These are phyloP conservation scores for Hyposmocoma kahamanoa DNA, from an alignment of 1,140 invertebrate species.

Conservation along the genomic window DNA sequence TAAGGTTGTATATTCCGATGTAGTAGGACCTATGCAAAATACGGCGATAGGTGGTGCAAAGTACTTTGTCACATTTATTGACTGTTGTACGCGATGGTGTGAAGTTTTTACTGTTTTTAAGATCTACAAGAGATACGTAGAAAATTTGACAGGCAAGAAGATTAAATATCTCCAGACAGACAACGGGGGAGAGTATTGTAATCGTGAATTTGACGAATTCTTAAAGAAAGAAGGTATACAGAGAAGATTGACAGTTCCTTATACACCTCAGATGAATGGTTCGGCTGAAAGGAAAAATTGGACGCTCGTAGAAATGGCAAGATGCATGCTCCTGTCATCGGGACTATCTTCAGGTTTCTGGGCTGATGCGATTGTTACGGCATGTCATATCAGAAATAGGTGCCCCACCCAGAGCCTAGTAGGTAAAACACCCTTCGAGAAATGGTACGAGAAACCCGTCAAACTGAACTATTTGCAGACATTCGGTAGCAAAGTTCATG, in stretches of 20 bases:
- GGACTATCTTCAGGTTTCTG: background rate
- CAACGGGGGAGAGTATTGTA: too few relatives aligned
- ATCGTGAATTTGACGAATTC: conserved; percentile 39
- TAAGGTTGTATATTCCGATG: conserved; percentile 36
- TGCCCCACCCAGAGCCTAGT: background rate
- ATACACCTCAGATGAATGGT: conserved; percentile 48
- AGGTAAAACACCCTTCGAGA: background rate
- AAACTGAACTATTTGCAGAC: background rate
- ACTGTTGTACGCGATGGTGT: conserved; percentile 31
- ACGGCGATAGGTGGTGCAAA: conserved; percentile 26
- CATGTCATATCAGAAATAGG: background rate
- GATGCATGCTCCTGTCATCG: background rate
- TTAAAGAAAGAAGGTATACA: conserved; percentile 51
- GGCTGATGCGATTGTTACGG: background rate
- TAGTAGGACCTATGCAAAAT: conserved; percentile 50
- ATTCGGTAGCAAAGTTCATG: background rate
- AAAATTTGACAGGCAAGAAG: conserved; percentile 29
- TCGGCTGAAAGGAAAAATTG: background rate
- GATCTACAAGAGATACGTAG: conserved; percentile 28
- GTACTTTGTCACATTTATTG: conserved; percentile 41
- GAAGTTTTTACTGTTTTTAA: conserved; percentile 32
- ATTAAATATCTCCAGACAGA: conserved; percentile 42
- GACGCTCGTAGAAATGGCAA: background rate
- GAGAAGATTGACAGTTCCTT: conserved; percentile 50
- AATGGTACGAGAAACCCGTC: background rate